Percentiles rank a stretch among this genome's conserved stretches.
Evolutionary conservation across 1,140 invertebrate genomes (phyloP).

Genomic region (Maniola jurtina): DNA sequence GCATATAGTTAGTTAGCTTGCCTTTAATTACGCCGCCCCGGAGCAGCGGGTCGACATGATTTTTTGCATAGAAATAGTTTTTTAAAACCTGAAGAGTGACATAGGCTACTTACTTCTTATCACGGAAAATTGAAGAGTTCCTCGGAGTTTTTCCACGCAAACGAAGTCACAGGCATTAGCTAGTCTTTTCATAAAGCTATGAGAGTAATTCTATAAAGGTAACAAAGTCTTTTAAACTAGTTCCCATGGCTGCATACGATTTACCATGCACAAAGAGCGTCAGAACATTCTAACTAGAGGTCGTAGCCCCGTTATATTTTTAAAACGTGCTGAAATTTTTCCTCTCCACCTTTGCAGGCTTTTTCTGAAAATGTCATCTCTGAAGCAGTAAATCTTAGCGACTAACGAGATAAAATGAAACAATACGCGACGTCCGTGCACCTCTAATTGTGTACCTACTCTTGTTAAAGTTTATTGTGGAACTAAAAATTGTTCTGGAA

Average conservation of each 20-base stretch:
- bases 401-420: constrained; percentile 23
- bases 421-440: constrained; percentile 16
- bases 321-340: background rate
- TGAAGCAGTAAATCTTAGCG: constrained; percentile 21
- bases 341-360: constrained; percentile 3
- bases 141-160: too few relatives aligned
- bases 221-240: constrained; percentile 13
- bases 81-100: too few relatives aligned
- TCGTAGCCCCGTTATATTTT: constrained; percentile 8
- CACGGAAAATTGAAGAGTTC: too few relatives aligned
- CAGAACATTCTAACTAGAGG: background rate
- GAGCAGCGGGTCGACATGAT: too few relatives aligned
- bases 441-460: constrained; percentile 24
- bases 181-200: too few relatives aligned
- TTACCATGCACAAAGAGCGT: background rate
- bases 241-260: constrained; percentile 1
- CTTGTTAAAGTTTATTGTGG: constrained; percentile 15
- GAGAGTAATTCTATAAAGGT: background rate
- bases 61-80: too few relatives aligned
- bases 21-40: too few relatives aligned
- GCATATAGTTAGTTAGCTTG: too few relatives aligned
- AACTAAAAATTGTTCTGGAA: constrained; percentile 11
- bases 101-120: too few relatives aligned
- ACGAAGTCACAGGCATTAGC: too few relatives aligned
- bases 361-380: constrained; percentile 16